Percentiles rank a stretch among this genome's conserved stretches.
phyloP scores from a whole-genome alignment of 2,888 invertebrate genomes.

The Deladenus siricidicola region DNA sequence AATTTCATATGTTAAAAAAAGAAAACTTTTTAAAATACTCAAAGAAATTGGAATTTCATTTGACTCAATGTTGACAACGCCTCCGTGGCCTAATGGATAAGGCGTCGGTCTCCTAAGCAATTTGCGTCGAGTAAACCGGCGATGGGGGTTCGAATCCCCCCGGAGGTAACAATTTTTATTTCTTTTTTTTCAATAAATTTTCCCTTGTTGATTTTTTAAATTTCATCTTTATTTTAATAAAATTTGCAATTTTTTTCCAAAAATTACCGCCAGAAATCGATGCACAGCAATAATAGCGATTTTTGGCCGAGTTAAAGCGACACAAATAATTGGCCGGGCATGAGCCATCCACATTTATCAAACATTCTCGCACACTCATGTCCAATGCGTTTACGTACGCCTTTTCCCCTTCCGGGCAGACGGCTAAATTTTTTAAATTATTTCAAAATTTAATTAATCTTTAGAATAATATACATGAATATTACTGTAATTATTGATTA shows the following conservation, averaged over 20 bases:
- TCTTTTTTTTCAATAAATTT: too few species aligned
- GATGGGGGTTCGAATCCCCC: background rate
- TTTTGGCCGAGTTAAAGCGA: constrained; percentile 47
- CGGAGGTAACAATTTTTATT: background rate
- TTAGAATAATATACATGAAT: background rate
- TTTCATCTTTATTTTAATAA: too few species aligned
- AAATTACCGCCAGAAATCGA: constrained; percentile 39
- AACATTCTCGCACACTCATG: constrained; percentile 49
- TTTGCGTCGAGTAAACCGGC: too few species aligned
- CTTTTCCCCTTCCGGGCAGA: constrained; percentile 51
- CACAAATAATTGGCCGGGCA: constrained; percentile 51
- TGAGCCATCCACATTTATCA: constrained; percentile 49
- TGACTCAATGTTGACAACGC: background rate
- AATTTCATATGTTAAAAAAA: background rate
- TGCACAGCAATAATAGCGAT: constrained; percentile 51
- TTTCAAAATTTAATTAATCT: background rate
- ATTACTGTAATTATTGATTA: background rate
- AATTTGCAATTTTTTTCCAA: too few species aligned
- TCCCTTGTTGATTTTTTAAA: too few species aligned
- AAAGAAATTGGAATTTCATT: too few species aligned
- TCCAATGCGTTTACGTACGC: constrained; percentile 52
- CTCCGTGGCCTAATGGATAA: constrained; percentile 50
- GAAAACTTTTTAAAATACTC: too few species aligned
- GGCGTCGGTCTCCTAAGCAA: constrained; percentile 52
- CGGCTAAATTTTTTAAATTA: constrained; percentile 31